A percentile compares a stretch with the other conserved stretches of the same genome.
phyloP scores from a whole-genome alignment of 2,888 invertebrate species.

The Drosophila fungiperda region DNA sequence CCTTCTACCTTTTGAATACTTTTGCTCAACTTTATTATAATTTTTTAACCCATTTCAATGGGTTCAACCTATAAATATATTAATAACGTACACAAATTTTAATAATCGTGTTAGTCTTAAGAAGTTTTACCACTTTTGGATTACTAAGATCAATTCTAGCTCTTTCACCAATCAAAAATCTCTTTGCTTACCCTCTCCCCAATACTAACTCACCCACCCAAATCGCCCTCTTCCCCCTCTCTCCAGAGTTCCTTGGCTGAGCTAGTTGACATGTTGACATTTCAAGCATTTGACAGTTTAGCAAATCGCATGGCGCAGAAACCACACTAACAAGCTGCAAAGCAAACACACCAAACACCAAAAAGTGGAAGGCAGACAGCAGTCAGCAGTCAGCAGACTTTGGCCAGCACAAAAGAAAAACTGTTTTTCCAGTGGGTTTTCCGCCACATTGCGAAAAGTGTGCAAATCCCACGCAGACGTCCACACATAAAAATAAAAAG shows the following conservation, averaged over 20 bases:
- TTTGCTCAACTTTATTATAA: not conserved
- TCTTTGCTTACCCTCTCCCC: not conserved
- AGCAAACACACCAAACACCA: constrained; percentile 58
- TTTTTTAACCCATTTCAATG: no score
- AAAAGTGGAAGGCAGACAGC: not conserved
- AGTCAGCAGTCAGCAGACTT: not conserved
- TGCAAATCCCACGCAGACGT: constrained; percentile 72
- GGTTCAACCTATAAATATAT: no score
- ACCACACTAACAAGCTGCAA: constrained; percentile 77
- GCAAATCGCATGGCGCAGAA: constrained; percentile 56
- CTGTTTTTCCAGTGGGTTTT: constrained; percentile 76
- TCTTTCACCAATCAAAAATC: constrained; percentile 44
- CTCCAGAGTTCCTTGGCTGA: constrained; percentile 5
- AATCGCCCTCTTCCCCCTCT: no score
- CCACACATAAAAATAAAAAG: constrained; percentile 16
- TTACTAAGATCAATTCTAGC: constrained; percentile 12
- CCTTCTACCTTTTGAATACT: not conserved
- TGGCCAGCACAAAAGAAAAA: constrained; percentile 60
- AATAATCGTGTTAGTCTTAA: not conserved
- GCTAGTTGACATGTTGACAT: constrained; percentile 77
- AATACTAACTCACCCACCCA: not conserved
- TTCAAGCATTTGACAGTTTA: constrained; percentile 79
- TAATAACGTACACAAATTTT: not conserved
- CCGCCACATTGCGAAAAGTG: constrained; percentile 76
- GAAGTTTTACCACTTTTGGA: not conserved